These are phyloP conservation scores for Odontocerum albicorne DNA, from an alignment of 2,888 invertebrate species.

Conservation along the genomic window DNA sequence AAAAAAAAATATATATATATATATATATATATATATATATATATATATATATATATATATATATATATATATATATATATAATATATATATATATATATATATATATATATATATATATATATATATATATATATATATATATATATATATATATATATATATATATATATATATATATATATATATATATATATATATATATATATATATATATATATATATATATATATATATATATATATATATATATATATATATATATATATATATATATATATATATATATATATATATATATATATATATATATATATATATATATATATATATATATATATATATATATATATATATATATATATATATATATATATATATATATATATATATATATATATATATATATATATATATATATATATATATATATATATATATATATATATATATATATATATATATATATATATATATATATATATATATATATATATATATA, in stretches of 20 bases:
- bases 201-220: slow-evolving; percentile 7
- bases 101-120: slow-evolving; percentile 7
- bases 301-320: slow-evolving; percentile 3
- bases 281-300: slow-evolving; percentile 3
- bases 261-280: slow-evolving; percentile 7
- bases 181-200: slow-evolving; percentile 7
- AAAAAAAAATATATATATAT: slow-evolving; percentile 1
- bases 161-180: slow-evolving; percentile 7
- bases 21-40: slow-evolving; percentile 2
- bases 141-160: slow-evolving; percentile 7
- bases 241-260: slow-evolving; percentile 7
- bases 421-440: background rate
- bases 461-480: background rate
- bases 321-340: slow-evolving; percentile 7
- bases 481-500: background rate
- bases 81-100: slow-evolving; percentile 4
- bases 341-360: slow-evolving; percentile 7
- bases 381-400: background rate
- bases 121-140: slow-evolving; percentile 7
- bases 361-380: slow-evolving; percentile 1
- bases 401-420: background rate
- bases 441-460: background rate
- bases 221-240: slow-evolving; percentile 7
- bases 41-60: slow-evolving; percentile 7
- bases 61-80: slow-evolving; percentile 5